A percentile compares a stretch with the other conserved stretches of the same genome.
These are phyloP conservation scores for Yasuhikotakia modesta DNA, from an alignment of 2,797 vertebrate species.

Conservation along the genomic window DNA sequence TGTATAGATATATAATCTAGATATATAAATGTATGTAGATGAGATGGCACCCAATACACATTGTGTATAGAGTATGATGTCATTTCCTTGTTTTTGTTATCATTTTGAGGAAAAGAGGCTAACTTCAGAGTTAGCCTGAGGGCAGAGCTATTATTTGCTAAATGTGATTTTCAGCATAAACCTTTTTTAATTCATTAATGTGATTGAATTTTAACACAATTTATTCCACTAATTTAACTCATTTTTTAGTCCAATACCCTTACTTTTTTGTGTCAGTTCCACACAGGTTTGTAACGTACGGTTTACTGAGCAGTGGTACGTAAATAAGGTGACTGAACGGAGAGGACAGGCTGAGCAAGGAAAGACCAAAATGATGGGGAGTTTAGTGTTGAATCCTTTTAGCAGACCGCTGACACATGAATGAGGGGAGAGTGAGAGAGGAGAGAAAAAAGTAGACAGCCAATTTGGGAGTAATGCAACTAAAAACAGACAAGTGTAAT, in stretches of 20 bases:
- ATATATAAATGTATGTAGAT: too few species aligned
- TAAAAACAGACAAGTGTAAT: conserved; percentile 89
- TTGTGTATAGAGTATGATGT: neutral
- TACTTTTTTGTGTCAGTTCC: neutral
- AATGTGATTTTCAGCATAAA: neutral
- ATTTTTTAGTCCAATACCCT: neutral
- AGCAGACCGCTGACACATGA: conserved; percentile 82
- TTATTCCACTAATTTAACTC: neutral
- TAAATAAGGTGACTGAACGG: conserved; percentile 62
- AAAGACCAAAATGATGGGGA: conserved; percentile 80
- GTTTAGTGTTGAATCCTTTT: conserved; percentile 81
- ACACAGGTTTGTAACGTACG: neutral
- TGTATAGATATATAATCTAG: too few species aligned
- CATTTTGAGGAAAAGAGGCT: neutral
- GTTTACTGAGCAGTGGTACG: conserved; percentile 59
- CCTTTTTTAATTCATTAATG: too few species aligned
- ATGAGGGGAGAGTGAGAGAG: conserved; percentile 62
- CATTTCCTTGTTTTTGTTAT: neutral
- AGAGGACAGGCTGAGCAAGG: conserved; percentile 65
- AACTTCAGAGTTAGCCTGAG: neutral
- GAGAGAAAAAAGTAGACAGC: conserved; percentile 76
- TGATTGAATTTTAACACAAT: neutral
- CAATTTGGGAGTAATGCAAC: conserved; percentile 87
- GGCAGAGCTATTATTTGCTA: neutral
- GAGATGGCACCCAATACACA: too few species aligned